Base-by-base conservation (phyloP, 1,140 invertebrate genomes). In the Dendrolimus kikuchii region DNA sequence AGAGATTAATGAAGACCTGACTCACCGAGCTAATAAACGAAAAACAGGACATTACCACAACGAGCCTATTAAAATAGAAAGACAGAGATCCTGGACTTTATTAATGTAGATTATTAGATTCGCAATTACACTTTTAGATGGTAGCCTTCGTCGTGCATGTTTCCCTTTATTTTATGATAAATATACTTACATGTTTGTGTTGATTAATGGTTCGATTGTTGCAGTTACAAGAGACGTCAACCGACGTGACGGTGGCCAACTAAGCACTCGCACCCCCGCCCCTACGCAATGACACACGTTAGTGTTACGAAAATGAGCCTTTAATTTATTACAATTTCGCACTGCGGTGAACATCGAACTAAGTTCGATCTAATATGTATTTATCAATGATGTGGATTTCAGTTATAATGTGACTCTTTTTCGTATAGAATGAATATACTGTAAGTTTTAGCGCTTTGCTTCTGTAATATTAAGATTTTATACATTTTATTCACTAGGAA, bases 401-500 rank as follows among this genome's bases (percentile, higher is more conserved):
- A 66, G 71, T 81, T 79, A 73, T 64, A 68, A 68, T 73, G 23
- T 61, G 69, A 77, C 74, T 84, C 76, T 69, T 75, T 40, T 78
- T 72, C 67, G 67, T 79, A 79, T 80, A 77, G 76, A 75, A 75
- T 72, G 72, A 81, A 76, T 73, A 74, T 83, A 80, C 74, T 73
- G 72, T 86, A 86, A 86, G 82, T 83, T 86, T 82, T 84, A 68
- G 80, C 82, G 82, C 82, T 86, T 85, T 82, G 82, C 82, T 86
- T 85, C 71, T 81, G 73, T 84, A 77, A 77, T 80, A 79, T 78
- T 83, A 86, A 81, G 81, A 83, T 79, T 81, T 81, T 81, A 79
- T 83, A 77, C 70, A 74, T 75, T 83, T 78, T 82, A 82, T 83
- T 82, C 74, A 71, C 74, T 84, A 86, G 76, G 66, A 71, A 68